Conservation (phyloP, 2,797 vertebrate species). For the Melanotaenia pygmaea region DNA sequence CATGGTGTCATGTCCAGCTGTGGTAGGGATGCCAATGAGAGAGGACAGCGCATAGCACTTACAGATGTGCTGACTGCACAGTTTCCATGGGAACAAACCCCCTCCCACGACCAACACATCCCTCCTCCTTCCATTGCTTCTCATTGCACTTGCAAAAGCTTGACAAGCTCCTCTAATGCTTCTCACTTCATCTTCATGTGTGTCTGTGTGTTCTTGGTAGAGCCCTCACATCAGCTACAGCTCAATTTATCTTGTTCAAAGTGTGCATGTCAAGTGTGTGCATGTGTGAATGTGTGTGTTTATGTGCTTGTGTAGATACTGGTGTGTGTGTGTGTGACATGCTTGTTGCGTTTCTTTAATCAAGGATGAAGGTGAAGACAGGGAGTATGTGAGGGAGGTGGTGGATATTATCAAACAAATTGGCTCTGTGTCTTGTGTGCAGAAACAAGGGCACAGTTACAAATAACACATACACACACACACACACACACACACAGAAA, state of each 20-base stretch:
- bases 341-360: conserved; percentile 70
- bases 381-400: conserved; percentile 45
- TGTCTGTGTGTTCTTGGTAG: conserved; percentile 36
- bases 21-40: conserved; percentile 68
- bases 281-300: conserved; percentile 17
- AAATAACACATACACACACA: conserved; percentile 14
- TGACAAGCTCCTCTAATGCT: conserved; percentile 62
- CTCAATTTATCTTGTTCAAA: conserved; percentile 45
- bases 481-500: conserved; percentile 2
- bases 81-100: conserved; percentile 85
- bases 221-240: conserved; percentile 44
- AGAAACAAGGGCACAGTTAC: conserved; percentile 12
- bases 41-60: conserved; percentile 74
- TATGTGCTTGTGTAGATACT: conserved; percentile 5
- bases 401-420: conserved; percentile 70
- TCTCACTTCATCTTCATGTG: conserved; percentile 57
- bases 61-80: conserved; percentile 87
- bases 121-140: conserved; percentile 52
- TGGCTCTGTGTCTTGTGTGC: conserved; percentile 49
- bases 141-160: conserved; percentile 59
- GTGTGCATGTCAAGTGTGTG: conserved; percentile 44
- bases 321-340: conserved; percentile 33
- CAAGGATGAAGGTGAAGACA: conserved; percentile 53
- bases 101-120: conserved; percentile 39
- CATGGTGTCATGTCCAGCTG: conserved; percentile 65